phyloP scores from a whole-genome alignment of 2,888 invertebrate genomes.

The Drosophila setosimentum region DNA sequence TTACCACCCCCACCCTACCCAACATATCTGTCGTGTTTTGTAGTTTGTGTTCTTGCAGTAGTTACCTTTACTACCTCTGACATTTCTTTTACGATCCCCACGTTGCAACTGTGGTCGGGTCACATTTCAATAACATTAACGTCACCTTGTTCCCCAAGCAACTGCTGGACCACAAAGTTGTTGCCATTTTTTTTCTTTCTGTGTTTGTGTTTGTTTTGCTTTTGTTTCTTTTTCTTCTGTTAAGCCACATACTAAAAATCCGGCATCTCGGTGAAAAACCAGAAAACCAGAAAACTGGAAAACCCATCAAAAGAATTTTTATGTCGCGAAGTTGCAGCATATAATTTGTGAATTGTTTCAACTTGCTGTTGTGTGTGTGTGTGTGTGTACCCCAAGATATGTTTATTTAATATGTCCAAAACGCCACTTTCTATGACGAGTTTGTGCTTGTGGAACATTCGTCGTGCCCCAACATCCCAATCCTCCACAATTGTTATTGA shows the following conservation, averaged over 20 bases:
- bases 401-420: conserved; percentile 55
- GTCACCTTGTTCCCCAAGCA: conserved; percentile 45
- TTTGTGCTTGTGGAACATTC: conserved; percentile 39
- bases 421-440: conserved; percentile 49
- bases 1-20: background rate
- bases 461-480: background rate
- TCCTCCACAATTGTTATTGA: conserved; percentile 47
- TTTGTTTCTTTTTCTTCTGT: conserved; percentile 18
- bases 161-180: conserved; percentile 62
- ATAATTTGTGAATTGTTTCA: conserved; percentile 59
- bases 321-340: conserved; percentile 51
- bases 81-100: conserved; percentile 69
- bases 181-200: conserved; percentile 1
- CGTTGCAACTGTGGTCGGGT: conserved; percentile 55
- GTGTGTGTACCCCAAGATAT: conserved; percentile 34
- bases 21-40: conserved; percentile 30
- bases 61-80: conserved; percentile 63
- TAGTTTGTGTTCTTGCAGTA: conserved; percentile 63
- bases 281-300: conserved; percentile 13
- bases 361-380: conserved; percentile 29
- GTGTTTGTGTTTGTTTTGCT: background rate
- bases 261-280: conserved; percentile 34
- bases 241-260: conserved; percentile 54
- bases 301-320: conserved; percentile 58
- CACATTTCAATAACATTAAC: conserved; percentile 74